Conservation (phyloP, 1,140 invertebrate genomes). For the Platyura marginata region DNA sequence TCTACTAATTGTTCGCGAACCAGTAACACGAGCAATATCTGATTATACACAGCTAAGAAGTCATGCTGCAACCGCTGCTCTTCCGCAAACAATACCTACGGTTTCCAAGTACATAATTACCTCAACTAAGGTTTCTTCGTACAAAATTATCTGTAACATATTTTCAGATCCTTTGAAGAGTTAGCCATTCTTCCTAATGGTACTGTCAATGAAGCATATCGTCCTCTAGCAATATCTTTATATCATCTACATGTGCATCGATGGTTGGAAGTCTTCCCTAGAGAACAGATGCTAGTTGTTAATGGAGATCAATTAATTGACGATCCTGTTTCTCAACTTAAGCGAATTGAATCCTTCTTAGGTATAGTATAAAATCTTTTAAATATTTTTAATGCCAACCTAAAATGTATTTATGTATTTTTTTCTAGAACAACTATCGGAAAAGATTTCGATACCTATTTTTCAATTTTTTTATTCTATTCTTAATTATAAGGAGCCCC, state of each 20-base stretch:
- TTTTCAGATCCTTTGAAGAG: constrained; percentile 53
- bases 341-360: constrained; percentile 76
- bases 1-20: constrained; percentile 86
- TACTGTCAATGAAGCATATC: constrained; percentile 63
- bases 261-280: constrained; percentile 75
- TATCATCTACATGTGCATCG: constrained; percentile 68
- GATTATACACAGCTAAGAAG: constrained; percentile 83
- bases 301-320: constrained; percentile 91
- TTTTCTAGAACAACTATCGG: not conserved
- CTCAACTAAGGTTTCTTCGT: too few species aligned
- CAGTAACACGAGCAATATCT: constrained; percentile 86
- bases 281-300: constrained; percentile 82
- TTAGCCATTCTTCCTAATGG: constrained; percentile 61
- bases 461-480: too few species aligned
- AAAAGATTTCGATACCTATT: too few species aligned
- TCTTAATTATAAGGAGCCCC: too few species aligned
- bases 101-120: constrained; percentile 6
- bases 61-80: constrained; percentile 45
- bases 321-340: constrained; percentile 79
- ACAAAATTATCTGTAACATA: not conserved
- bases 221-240: constrained; percentile 61
- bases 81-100: constrained; percentile 26
- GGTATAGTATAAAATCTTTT: too few species aligned
- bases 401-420: constrained; percentile 4
- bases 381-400: too few species aligned